Percentiles rank a stretch among this genome's conserved stretches.
Conservation (phyloP, 2,797 vertebrate species). For the Melanotaenia parkinsoni region DNA sequence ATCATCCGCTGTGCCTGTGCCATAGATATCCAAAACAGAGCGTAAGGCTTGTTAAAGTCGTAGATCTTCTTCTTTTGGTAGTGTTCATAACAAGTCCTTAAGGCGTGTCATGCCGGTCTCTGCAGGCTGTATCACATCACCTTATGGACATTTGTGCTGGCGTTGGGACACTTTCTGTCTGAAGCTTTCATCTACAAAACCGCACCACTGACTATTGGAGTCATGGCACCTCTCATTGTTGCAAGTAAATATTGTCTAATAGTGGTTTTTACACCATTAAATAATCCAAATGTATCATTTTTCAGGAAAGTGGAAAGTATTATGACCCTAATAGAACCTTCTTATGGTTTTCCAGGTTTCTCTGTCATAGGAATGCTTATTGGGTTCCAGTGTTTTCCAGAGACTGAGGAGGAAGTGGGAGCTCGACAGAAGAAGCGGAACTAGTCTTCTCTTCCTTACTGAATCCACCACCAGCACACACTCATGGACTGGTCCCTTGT, state of each 20-base stretch:
- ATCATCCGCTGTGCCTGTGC: conserved; percentile 95
- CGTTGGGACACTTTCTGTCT: conserved; percentile 92
- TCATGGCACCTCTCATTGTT: conserved; percentile 96
- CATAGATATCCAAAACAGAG: conserved; percentile 94
- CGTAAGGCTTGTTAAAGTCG: conserved; percentile 77
- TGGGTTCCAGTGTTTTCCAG: conserved; percentile 89
- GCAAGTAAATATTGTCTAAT: conserved; percentile 87
- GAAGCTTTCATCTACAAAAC: conserved; percentile 94
- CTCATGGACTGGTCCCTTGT: conserved; percentile 14
- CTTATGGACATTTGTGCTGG: conserved; percentile 94
- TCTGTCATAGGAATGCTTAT: conserved; percentile 94
- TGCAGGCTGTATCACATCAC: conserved; percentile 94
- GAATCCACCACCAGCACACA: conserved; percentile 23
- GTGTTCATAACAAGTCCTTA: neutral
- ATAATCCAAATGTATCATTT: neutral
- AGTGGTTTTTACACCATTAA: neutral
- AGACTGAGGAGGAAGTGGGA: conserved; percentile 78
- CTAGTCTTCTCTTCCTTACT: conserved; percentile 53
- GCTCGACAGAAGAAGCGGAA: conserved; percentile 92
- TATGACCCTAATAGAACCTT: neutral
- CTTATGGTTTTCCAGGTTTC: conserved; percentile 83
- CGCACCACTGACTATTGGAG: conserved; percentile 90
- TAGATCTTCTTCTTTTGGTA: conserved; percentile 8
- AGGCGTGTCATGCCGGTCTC: conserved; percentile 5
- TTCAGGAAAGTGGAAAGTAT: no score